Evolutionary conservation across 2,113 vertebrate genomes (phyloP), one percentile per base, ranked within the genome.

Genomic region (Fregetta grallaria): DNA sequence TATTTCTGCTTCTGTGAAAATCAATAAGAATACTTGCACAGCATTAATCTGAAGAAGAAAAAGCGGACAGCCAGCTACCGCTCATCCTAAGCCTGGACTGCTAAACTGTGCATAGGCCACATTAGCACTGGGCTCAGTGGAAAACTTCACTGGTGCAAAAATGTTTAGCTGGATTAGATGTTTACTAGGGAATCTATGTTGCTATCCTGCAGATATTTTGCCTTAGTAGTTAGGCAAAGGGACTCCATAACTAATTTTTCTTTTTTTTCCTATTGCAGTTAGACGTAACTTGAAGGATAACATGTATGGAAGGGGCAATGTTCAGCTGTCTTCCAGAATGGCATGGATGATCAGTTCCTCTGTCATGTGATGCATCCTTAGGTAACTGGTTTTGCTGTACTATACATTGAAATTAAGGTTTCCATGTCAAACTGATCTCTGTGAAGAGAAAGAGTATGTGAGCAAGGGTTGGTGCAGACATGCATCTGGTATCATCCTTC

Each of bases 31-130:
- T 88, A 82, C 66, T 72, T 52, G 18, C 40, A 91, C 15, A 66
- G 91, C 94, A 71, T 88, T 82, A 68, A 94, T 78, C 10, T 58
- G 8, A 82, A 75, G 83, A 82, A 34, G 56, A 25, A 92, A 93
- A 91, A 58, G 49, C 1, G 1, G 36, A 18, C 44, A 87, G 45
- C 18, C 56, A 88, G 40, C 45, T 36, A 55, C 13, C 22, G 30
- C 52, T 71, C n/a, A 45, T 26, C 66, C n/a, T 65, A 56, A 81
- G 20, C 12, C 67, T n/a, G 27, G 22, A 18, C 27, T 68, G 34
- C 18, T 73, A 38, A 72, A 40, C n/a, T 52, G 3, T 36, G 27
- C 20, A 11, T 23, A 63, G n/a, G 10, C 12, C 45, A 17, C 0
- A 2, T 59, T 38, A 58, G 50, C 50, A 29, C 27, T 56, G 40